These are phyloP conservation scores for Anarrhichthys ocellatus DNA, from an alignment of 2,113 vertebrate genomes.

Conservation along the genomic window DNA sequence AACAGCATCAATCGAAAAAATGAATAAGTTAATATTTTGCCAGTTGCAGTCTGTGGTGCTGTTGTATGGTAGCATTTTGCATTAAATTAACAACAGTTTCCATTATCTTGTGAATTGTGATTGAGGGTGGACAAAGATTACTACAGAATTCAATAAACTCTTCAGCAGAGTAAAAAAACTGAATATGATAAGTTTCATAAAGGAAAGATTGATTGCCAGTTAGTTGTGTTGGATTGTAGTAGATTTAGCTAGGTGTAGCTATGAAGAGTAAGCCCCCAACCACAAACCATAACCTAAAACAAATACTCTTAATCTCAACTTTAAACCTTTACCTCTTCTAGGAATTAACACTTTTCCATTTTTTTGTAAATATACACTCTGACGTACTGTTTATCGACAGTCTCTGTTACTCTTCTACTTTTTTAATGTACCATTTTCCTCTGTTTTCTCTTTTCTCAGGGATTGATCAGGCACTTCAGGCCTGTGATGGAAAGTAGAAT, in stretches of 20 bases:
- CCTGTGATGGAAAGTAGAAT: conserved; percentile 85
- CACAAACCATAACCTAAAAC: not conserved
- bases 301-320: not conserved
- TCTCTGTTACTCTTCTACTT: not conserved
- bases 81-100: not conserved
- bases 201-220: not conserved
- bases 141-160: not conserved
- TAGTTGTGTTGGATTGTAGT: not conserved
- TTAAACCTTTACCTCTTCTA: not conserved
- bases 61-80: not conserved
- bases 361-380: not conserved
- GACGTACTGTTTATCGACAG: not conserved
- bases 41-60: not conserved
- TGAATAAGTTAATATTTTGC: not conserved
- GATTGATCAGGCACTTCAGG: conserved; percentile 85
- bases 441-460: conserved; percentile 60
- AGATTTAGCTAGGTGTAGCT: not conserved
- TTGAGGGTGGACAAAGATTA: not conserved
- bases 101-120: not conserved
- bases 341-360: not conserved
- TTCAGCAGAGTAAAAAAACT: not conserved
- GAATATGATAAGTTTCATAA: not conserved
- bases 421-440: not conserved
- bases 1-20: not conserved
- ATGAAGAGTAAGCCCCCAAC: not conserved